Evolutionary conservation across 2,888 invertebrate genomes (phyloP), one percentile per base, ranked within the genome.

Genomic region (Pollenia angustigena): DNA sequence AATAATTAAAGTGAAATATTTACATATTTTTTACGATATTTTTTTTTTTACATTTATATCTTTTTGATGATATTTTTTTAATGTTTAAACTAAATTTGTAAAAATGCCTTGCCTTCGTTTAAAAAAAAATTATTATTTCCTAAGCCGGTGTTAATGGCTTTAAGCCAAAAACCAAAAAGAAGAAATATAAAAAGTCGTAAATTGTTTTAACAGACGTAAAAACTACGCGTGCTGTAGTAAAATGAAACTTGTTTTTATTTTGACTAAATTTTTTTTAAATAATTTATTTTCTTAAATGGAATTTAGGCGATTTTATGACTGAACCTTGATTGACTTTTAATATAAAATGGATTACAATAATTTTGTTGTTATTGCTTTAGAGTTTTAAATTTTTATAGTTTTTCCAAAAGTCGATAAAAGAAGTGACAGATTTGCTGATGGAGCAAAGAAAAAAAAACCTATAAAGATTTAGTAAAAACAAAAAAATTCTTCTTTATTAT

Each of bases 1-100:
- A 52, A 78, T 76, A 62, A 87, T 84, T 87, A 84, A 76, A 86
- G 71, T 83, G 66, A 86, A 86, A 86, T 86, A 81, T 76, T 84
- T 54, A 81, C 54, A 78, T 56, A 69, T 82, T 76, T 81, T 85
- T 79, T 58, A 74, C 11, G 68, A 76, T 80, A 48, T 60, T 83
- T 83, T 72, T 60, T 83, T 83, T 72, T 54, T 50, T 40, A 11
- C 18, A 44, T 71, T 56, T 42, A 64, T 54, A 54, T 69, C 69
- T 69, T 60, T 44, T 81, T 60, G 18, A 46, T 56, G 72, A 52
- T 48, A 71, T 58, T 52, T 32, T 12, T 14, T 71, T 18, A 71
- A 71, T 48, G 16, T 44, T 52, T 69, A 40, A 74, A 78, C 14
- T 58, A 54, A 48, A 40, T 14, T 48, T n/a, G 10, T 42, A 44